Evolutionary conservation across 2,797 vertebrate genomes (phyloP), one percentile per base, ranked within the genome.

Genomic region (Pitangus sulphuratus): DNA sequence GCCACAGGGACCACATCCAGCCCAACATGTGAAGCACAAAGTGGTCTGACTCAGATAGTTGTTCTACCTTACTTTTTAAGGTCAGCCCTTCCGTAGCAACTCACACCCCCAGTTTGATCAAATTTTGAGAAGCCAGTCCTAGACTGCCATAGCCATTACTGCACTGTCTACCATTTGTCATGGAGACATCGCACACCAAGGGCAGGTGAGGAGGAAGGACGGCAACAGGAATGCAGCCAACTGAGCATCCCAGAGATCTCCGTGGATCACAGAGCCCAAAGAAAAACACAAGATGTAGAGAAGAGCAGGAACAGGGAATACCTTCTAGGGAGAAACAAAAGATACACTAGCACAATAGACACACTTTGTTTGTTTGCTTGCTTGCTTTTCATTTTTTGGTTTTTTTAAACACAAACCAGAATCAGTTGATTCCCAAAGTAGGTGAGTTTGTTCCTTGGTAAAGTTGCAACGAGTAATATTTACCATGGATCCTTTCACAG

Each of bases 391-490:
- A 24, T 53, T 48, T 19, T 2, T 15, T 37, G 10, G 9, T 20
- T 12, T 44, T 56, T 58, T 56, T 30, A 12, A 68, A 84, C 42
- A 24, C 14, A 87, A 88, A 26, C 7, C 24, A 72, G 42, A 69
- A 76, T 50, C 16, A 65, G 6, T 8, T 39, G 17, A 74, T 44
- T 79, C 21, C 42, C 12, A 61, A 78, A 57, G 35, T 6, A 65
- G 12, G 2, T 0, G 1, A 22, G 12, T 53, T 12, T 75, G 7
- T 44, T 47, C 11, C 6, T 50, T 6, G 1, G 11, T 12, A n/a
- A 30, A 50, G 11, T n/a, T 82, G 15, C 58, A 64, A 45, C 40
- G 78, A 44, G 22, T 66, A 50, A 13, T 57, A 84, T 33, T 84
- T 64, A 86, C 22, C 31, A 80, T 0, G 5, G 53, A 84, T 64